Evolutionary conservation across 2,888 invertebrate species (phyloP), one percentile per base, ranked within the genome.

Genomic region (Cacoxenus indagator): DNA sequence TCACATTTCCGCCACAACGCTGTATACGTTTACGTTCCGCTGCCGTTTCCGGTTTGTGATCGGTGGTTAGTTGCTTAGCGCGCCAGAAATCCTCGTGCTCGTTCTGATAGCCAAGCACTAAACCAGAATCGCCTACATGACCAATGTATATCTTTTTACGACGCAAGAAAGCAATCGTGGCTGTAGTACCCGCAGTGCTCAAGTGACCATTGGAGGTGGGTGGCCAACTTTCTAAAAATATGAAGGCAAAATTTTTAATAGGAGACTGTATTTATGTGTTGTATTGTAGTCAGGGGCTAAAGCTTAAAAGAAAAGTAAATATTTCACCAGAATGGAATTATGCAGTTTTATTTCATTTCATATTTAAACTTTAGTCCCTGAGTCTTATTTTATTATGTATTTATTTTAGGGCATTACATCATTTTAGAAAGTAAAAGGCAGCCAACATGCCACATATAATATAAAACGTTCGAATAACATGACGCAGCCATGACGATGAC

Each of bases 71-170:
- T 8, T 94, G 92, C 84, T 92, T 92, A 0, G 95, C 94, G 71
- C 91, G 91, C 96, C 96, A 97, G 74, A 91, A 90, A 46, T 91
- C 90, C 76, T 92, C 91, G 72, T 91, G 91, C 76, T 92, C 91
- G 77, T 93, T 92, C 86, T 94, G 93, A 86, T 93, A 93, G 22
- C 96, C 97, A 64, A 97, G 90, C 11, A 97, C 94, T 83, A 99
- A 96, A 27, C 95, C 96, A 0, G 98, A 98, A 89, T 99, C 99
- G n/a, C 99, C 99, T 1, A 99, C 98, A 90, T 99, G 99, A 2
- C 98, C 99, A 70, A 97, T 94, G 84, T 98, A 99, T 77, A 99
- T 93, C 91, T 98, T 98, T 45, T 96, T 95, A 75, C 94, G 92
- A 69, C 96, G 91, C 80, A 99, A 96, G 86, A 99, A 97, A 4